Conservation (phyloP, 2,888 invertebrate genomes). For the Nebria salina region DNA sequence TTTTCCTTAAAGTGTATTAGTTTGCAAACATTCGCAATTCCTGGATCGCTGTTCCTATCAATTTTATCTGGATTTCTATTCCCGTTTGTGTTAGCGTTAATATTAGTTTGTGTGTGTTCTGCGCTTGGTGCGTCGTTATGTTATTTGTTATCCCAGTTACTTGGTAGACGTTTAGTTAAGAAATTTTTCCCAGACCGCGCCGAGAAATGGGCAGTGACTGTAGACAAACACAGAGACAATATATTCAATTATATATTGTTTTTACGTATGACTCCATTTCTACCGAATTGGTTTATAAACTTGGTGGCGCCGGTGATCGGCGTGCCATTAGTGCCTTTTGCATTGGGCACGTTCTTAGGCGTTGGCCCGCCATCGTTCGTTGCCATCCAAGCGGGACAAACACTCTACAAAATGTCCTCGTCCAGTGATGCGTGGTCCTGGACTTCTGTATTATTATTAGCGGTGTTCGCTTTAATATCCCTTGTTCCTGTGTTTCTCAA, state of each 20-base stretch:
- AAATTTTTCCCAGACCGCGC: constrained; percentile 91
- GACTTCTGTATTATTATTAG: constrained; percentile 83
- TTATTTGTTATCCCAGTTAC: constrained; percentile 89
- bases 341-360: constrained; percentile 94
- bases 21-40: constrained; percentile 99
- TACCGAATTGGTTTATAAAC: constrained; percentile 99
- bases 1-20: constrained; percentile 66
- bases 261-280: constrained; percentile 92
- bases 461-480: constrained; percentile 82
- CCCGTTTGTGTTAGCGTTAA: constrained; percentile 88
- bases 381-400: constrained; percentile 97
- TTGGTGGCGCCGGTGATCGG: constrained; percentile 96
- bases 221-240: constrained; percentile 86
- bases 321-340: constrained; percentile 92
- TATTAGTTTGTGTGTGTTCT: constrained; percentile 92
- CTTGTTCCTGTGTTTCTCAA: constrained; percentile 89
- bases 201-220: constrained; percentile 84
- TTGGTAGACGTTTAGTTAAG: constrained; percentile 85
- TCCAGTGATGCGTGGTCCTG: constrained; percentile 89
- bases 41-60: constrained; percentile 97
- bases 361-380: constrained; percentile 97
- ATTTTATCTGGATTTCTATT: constrained; percentile 97
- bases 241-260: constrained; percentile 97
- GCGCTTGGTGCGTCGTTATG: constrained; percentile 96
- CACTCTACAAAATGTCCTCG: constrained; percentile 90